phyloP scores from a whole-genome alignment of 2,113 vertebrate genomes.

The Vombatus ursinus region DNA sequence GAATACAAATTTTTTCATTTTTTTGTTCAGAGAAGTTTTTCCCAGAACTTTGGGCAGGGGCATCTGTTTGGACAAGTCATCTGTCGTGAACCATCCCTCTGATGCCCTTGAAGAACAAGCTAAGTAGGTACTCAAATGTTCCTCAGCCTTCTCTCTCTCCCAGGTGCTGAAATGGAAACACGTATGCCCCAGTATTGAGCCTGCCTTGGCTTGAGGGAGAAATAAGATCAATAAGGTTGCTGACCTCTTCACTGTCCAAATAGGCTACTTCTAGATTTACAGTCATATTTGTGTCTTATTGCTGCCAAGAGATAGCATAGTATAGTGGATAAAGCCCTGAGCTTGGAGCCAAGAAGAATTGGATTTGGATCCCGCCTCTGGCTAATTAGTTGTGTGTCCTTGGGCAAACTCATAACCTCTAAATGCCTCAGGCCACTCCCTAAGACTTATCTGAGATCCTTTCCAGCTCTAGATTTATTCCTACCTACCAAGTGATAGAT shows the following conservation, averaged over 20 bases:
- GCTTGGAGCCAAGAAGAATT: neutral
- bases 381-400: neutral
- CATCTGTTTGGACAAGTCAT: neutral
- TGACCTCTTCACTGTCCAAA: neutral
- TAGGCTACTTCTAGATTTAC: neutral
- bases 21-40: neutral
- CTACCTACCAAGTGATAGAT: neutral
- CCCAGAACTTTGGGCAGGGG: neutral
- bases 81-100: neutral
- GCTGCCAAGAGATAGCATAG: neutral
- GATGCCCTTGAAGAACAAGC: neutral
- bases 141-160: neutral
- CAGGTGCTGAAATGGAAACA: neutral
- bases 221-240: neutral
- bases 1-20: neutral
- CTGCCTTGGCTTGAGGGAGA: neutral
- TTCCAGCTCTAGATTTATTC: neutral
- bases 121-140: neutral
- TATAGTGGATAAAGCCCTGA: neutral
- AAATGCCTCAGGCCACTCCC: neutral
- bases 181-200: neutral
- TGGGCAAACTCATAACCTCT: neutral
- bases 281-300: neutral
- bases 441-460: neutral
- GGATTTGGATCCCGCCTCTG: neutral